Percentiles rank a stretch among this genome's conserved stretches.
phyloP scores from a whole-genome alignment of 1,140 invertebrate species.

The Megathymus violae region DNA sequence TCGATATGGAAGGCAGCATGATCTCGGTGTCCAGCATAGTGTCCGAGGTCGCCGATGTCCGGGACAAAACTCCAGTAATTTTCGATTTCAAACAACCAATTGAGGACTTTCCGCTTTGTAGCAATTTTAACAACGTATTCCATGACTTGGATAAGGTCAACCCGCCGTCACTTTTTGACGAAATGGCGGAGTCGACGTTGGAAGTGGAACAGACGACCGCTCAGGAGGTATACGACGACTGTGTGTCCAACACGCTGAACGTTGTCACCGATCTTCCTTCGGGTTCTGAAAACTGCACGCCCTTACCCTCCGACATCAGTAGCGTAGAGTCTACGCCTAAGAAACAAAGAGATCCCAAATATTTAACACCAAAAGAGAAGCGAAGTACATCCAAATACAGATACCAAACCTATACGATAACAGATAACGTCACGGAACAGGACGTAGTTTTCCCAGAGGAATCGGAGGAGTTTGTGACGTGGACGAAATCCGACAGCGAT shows the following conservation, averaged over 20 bases:
- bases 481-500: slow-evolving; percentile 77
- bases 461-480: slow-evolving; percentile 68
- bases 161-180: slow-evolving; percentile 91
- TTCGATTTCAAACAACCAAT: slow-evolving; percentile 84
- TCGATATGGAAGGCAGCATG: slow-evolving; percentile 92
- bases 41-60: slow-evolving; percentile 88
- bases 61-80: slow-evolving; percentile 70
- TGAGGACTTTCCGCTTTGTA: slow-evolving; percentile 72
- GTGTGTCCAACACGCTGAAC: slow-evolving; percentile 80
- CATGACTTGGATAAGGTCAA: slow-evolving; percentile 90
- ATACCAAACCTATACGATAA: slow-evolving; percentile 91
- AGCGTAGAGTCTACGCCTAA: slow-evolving; percentile 90
- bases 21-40: slow-evolving; percentile 92
- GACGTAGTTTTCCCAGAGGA: slow-evolving; percentile 58
- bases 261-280: slow-evolving; percentile 76
- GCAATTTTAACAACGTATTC: slow-evolving; percentile 85
- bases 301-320: slow-evolving; percentile 83
- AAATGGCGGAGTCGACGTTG: slow-evolving; percentile 89
- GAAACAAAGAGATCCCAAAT: slow-evolving; percentile 78
- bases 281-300: slow-evolving; percentile 75
- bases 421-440: slow-evolving; percentile 74
- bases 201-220: slow-evolving; percentile 80
- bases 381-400: slow-evolving; percentile 89
- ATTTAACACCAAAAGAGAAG: slow-evolving; percentile 90
- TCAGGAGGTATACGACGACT: slow-evolving; percentile 83